phyloP scores from a whole-genome alignment of 2,888 invertebrate species.

The Dioctria linearis region DNA sequence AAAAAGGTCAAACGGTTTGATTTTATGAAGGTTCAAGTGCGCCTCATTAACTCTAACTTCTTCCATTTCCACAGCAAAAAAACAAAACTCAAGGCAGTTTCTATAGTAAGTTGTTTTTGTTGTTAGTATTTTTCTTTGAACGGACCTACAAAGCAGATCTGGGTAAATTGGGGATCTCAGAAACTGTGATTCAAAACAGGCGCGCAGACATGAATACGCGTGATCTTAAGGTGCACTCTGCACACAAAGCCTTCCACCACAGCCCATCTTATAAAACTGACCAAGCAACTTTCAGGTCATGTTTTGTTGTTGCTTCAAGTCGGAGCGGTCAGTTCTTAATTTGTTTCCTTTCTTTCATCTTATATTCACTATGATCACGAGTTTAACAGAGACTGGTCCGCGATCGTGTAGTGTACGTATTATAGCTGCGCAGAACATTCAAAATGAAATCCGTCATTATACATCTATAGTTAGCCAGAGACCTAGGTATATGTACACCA shows the following conservation, averaged over 20 bases:
- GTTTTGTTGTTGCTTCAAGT: background rate
- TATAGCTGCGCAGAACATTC: background rate
- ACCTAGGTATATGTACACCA: background rate
- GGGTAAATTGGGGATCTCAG: background rate
- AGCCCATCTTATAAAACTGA: constrained; percentile 4
- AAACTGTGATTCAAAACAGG: background rate
- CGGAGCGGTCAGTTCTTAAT: constrained; percentile 24
- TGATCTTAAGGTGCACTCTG: constrained; percentile 6
- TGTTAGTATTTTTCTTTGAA: background rate
- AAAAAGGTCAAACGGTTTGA: constrained; percentile 41
- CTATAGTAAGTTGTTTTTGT: background rate
- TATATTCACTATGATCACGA: too few species aligned
- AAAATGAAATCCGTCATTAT: constrained; percentile 29
- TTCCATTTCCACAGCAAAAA: background rate
- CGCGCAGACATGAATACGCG: constrained; percentile 19
- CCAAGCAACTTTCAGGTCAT: constrained; percentile 49
- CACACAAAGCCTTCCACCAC: background rate
- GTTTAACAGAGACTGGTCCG: background rate
- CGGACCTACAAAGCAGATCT: constrained; percentile 12
- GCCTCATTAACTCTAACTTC: background rate
- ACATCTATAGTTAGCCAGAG: background rate
- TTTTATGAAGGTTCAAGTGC: constrained; percentile 44
- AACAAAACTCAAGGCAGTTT: background rate
- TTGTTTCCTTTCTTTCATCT: constrained; percentile 36
- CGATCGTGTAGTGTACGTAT: background rate